Base-by-base conservation (phyloP, 2,888 invertebrate genomes). In the Nebria salina region DNA sequence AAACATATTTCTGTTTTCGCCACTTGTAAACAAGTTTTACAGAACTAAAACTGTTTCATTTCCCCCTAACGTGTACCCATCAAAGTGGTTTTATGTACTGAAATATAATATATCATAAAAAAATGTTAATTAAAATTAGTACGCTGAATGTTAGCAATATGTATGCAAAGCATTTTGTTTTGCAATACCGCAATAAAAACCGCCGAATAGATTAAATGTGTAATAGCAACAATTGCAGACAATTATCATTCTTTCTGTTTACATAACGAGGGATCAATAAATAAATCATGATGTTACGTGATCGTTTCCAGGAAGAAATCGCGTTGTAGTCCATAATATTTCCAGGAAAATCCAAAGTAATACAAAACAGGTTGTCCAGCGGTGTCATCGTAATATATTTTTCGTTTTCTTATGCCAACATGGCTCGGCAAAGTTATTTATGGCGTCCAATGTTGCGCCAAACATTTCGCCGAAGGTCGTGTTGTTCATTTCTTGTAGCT, bases 311-410 rank as follows among this genome's bases (percentile, higher is more conserved):
- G 70, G 70, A 70, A 70, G 2, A 70, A 70, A 25, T 70, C 54
- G 54, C 54, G 54, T 54, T 25, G 6, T 15, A 25, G 13, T 70
- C 70, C 25, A 70, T 5, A 68, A 68, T 68, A 15, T 25, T 68
- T 68, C 20, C 68, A 54, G 54, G 54, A 54, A 54, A 54, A 54
- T 54, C 54, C 54, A 54, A 54, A 54, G 70, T 25, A 70, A 25
- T 70, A 34, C 26, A 25, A 25, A 70, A 70, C 70, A 70, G 70
- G 70, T 70, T 70, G 70, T 70, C n/a, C 70, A 26, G 54, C 54
- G 8, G 70, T 70, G 70, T 70, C 70, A 70, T 70, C 70, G 70
- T 70, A 25, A 70, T 70, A 70, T 26, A 70, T 70, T 70, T 26
- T 54, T 34, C 11, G 15, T 70, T 34, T 70, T 70, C 9, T 68